Base-by-base conservation (phyloP, 2,113 vertebrate species). In the Lepisosteus oculatus region DNA sequence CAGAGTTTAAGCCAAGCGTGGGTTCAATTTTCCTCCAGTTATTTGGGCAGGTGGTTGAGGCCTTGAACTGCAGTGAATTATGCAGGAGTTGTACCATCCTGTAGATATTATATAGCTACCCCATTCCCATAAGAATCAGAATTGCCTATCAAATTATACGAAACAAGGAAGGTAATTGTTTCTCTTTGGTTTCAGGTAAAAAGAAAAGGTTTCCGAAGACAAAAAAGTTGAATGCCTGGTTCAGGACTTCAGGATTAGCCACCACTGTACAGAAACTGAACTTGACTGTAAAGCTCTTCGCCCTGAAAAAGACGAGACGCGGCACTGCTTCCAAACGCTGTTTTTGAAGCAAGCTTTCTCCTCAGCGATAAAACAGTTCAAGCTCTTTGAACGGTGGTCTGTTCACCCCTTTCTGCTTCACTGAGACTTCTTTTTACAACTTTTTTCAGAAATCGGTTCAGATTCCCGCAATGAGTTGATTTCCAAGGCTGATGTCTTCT, bases 281-380 rank as follows among this genome's bases (percentile, higher is more conserved):
- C 81, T 91, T 89, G 89, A 89, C 90, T 84, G 89, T 84, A 89
- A 86, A 91, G 92, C 91, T 94, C 91, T 95, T 92, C 92, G 88
- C 92, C 89, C 89, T 90, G 88, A 90, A 87, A 89, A 87, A 85
- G 84, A 83, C 80, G 85, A 85, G 88, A 89, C 54, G 29, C 29
- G 65, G 55, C 47, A 66, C 63, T 72, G 63, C 70, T 65, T 72
- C 63, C 62, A 42, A 43, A 42, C n/a, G 2, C n/a, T 11, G 13
- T 65, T 65, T 65, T 65, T n/a, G 9, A 65, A 65, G 62, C 62
- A 65, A 65, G 4, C 62, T 65, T 59, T 65, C 62, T 42, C 62
- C 17, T 65, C 42, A 43, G 62, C 42, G 59, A 61, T 11, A 65
- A 65, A 41, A 65, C 9, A 29, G 42, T 29, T 29, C 6, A 65